Percentiles rank a stretch among this genome's conserved stretches.
Evolutionary conservation across 1,140 invertebrate genomes (phyloP).

Genomic region (Drosophila ananassae): DNA sequence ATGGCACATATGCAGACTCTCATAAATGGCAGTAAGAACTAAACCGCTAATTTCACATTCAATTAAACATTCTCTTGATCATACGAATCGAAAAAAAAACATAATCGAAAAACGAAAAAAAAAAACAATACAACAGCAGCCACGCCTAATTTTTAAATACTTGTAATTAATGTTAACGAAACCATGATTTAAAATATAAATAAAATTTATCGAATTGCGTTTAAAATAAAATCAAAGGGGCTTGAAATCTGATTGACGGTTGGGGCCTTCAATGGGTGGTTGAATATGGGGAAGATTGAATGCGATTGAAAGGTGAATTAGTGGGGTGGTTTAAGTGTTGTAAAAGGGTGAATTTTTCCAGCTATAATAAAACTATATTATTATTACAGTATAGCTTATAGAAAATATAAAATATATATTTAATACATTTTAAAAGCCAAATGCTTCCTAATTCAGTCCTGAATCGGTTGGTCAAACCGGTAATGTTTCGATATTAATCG

Average conservation of each 20-base stretch:
- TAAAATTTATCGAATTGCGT: conserved; percentile 72
- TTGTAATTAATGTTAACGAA: conserved; percentile 80
- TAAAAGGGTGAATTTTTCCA: too few relatives aligned
- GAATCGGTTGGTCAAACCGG: too few relatives aligned
- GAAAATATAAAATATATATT: too few relatives aligned
- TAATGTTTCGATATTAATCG: too few relatives aligned
- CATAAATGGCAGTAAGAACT: conserved; percentile 50
- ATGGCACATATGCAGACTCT: conserved; percentile 58
- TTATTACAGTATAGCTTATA: too few relatives aligned
- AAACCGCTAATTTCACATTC: conserved; percentile 69
- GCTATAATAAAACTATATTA: too few relatives aligned
- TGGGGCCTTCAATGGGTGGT: neutral
- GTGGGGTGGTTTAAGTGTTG: too few relatives aligned
- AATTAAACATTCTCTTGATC: conserved; percentile 78
- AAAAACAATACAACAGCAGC: conserved; percentile 58
- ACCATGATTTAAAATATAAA: conserved; percentile 77
- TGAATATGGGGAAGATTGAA: too few relatives aligned
- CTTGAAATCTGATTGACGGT: neutral
- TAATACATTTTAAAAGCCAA: too few relatives aligned
- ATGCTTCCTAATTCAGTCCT: too few relatives aligned
- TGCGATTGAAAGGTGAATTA: too few relatives aligned
- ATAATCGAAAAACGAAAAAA: conserved; percentile 16
- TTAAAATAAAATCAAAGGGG: conserved; percentile 37
- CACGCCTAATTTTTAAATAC: conserved; percentile 81
- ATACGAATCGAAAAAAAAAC: conserved; percentile 70